Conservation (phyloP, 2,888 invertebrate species). For the Spodoptera picta region DNA sequence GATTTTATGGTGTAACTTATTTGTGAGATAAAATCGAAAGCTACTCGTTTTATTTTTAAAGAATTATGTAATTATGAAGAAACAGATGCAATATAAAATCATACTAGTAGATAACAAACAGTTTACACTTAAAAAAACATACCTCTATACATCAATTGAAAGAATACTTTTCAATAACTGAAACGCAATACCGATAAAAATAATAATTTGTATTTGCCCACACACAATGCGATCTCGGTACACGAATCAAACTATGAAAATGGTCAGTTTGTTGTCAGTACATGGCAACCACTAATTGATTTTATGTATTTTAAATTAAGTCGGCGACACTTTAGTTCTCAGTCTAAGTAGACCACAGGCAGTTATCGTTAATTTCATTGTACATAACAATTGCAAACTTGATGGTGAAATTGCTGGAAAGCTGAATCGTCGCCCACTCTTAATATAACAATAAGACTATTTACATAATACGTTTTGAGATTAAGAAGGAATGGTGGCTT, state of each 20-base stretch:
- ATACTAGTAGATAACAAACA: no score
- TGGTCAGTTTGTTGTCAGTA: slow-evolving; percentile 24
- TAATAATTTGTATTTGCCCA: background rate
- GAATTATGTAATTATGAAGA: no score
- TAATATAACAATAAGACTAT: slow-evolving; percentile 56
- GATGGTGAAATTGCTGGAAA: slow-evolving; percentile 61
- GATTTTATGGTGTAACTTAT: slow-evolving; percentile 29
- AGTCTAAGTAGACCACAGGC: slow-evolving; percentile 35
- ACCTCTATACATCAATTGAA: slow-evolving; percentile 1
- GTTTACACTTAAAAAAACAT: background rate
- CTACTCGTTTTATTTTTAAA: background rate
- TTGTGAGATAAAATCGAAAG: background rate
- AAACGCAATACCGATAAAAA: slow-evolving; percentile 5
- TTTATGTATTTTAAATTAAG: slow-evolving; percentile 49
- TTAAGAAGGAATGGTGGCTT: slow-evolving; percentile 31
- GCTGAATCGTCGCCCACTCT: slow-evolving; percentile 57
- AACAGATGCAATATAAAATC: no score
- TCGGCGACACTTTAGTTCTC: slow-evolving; percentile 33
- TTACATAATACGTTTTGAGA: slow-evolving; percentile 51
- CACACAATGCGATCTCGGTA: slow-evolving; percentile 30
- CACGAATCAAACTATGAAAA: slow-evolving; percentile 30
- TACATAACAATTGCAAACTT: slow-evolving; percentile 54
- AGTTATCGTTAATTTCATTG: slow-evolving; percentile 51
- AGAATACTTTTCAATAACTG: background rate
- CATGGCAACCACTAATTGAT: slow-evolving; percentile 43